phyloP scores from a whole-genome alignment of 2,113 vertebrate species.

The Clarias batrachus region DNA sequence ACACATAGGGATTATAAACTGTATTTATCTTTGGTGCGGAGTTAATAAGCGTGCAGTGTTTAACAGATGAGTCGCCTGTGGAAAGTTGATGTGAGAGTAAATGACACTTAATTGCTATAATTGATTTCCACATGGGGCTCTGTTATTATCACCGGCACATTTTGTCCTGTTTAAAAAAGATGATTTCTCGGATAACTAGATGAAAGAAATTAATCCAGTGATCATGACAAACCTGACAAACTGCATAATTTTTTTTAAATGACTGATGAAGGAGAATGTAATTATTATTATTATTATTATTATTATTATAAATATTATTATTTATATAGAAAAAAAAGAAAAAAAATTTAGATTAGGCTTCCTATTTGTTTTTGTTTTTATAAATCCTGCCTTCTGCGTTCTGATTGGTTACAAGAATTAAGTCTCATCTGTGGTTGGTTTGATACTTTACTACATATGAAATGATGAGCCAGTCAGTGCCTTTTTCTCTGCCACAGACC shows the following conservation, averaged over 20 bases:
- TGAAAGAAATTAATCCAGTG: neutral
- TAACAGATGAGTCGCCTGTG: neutral
- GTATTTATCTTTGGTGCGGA: neutral
- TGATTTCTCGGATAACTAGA: neutral
- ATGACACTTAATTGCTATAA: slow-evolving; percentile 14
- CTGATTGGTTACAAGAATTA: too few species aligned
- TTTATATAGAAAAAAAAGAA: neutral
- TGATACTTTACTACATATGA: too few species aligned
- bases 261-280: neutral
- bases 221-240: neutral
- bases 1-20: neutral
- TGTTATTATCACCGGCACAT: neutral
- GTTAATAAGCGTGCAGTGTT: slow-evolving; percentile 23
- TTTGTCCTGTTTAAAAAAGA: neutral
- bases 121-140: neutral
- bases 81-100: neutral
- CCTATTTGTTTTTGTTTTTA: too few species aligned
- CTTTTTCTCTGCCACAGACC: too few species aligned
- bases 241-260: neutral
- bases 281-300: too few species aligned
- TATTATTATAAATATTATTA: too few species aligned
- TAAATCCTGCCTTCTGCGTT: too few species aligned
- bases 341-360: too few species aligned
- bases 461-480: too few species aligned
- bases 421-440: too few species aligned